Evolutionary conservation across 92 coral and sea anemone species (phyloP).

Genomic region (Palythoa caribaeorum): DNA sequence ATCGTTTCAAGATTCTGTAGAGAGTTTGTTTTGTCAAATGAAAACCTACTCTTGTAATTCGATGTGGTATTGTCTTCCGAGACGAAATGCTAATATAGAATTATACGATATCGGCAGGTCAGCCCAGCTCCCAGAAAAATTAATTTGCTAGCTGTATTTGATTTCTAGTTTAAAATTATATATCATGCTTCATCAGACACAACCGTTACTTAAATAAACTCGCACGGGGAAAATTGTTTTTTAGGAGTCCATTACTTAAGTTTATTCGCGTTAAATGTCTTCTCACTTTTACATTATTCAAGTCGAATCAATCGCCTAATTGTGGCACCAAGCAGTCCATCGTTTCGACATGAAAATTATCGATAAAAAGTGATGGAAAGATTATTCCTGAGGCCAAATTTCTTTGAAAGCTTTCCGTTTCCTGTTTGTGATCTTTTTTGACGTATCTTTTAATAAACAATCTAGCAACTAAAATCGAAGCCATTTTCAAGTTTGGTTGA

Average conservation of each 20-base stretch:
- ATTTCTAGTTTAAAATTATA: slow-evolving; percentile 11
- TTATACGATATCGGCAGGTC: slow-evolving; percentile 6
- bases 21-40: slow-evolving; percentile 12
- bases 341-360: slow-evolving; percentile 15
- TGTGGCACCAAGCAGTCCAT: not conserved
- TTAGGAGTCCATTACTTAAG: not conserved
- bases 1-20: slow-evolving; percentile 10
- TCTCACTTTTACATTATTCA: not conserved
- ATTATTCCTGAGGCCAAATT: slow-evolving; percentile 20
- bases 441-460: not conserved
- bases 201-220: slow-evolving; percentile 3
- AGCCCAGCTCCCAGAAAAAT: slow-evolving; percentile 13
- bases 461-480: not conserved
- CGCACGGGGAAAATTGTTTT: not conserved
- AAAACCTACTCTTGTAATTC: not conserved
- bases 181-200: not conserved
- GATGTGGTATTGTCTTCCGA: slow-evolving; percentile 26
- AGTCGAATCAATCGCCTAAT: slow-evolving; percentile 4
- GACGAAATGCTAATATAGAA: slow-evolving; percentile 15
- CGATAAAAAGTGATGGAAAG: not conserved
- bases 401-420: slow-evolving; percentile 20
- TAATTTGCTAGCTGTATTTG: slow-evolving; percentile 15
- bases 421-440: slow-evolving; percentile 32
- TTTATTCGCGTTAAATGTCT: not conserved
- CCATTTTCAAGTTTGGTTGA: not conserved